phyloP scores from a whole-genome alignment of 2,797 vertebrate species.

The Phoebastria nigripes region DNA sequence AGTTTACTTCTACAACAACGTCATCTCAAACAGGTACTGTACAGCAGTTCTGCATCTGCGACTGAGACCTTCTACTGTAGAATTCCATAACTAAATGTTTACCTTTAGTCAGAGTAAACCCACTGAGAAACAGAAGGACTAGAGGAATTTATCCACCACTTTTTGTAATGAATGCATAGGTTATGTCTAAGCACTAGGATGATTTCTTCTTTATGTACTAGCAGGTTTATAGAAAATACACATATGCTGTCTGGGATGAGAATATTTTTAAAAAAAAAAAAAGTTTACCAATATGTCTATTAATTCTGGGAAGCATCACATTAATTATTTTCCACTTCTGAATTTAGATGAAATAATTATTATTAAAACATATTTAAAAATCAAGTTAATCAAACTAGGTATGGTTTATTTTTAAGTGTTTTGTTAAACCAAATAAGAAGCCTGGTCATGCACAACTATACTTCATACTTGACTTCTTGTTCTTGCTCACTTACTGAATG shows the following conservation, averaged over 20 bases:
- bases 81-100: background rate
- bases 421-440: background rate
- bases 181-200: background rate
- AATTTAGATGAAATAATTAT: background rate
- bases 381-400: background rate
- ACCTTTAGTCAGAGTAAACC: background rate
- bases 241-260: background rate
- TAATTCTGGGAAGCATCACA: background rate
- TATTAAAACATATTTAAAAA: background rate
- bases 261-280: background rate
- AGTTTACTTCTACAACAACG: conserved; percentile 71
- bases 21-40: conserved; percentile 68
- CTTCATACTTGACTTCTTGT: background rate
- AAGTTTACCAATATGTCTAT: background rate
- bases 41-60: background rate
- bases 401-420: background rate
- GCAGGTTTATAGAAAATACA: background rate
- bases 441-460: background rate
- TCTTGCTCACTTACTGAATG: background rate
- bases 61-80: background rate
- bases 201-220: background rate
- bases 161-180: background rate
- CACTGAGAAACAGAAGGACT: background rate
- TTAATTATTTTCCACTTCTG: background rate
- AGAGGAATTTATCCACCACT: background rate